Conservation (phyloP, 2,888 invertebrate species). For the Andrena fulva region DNA sequence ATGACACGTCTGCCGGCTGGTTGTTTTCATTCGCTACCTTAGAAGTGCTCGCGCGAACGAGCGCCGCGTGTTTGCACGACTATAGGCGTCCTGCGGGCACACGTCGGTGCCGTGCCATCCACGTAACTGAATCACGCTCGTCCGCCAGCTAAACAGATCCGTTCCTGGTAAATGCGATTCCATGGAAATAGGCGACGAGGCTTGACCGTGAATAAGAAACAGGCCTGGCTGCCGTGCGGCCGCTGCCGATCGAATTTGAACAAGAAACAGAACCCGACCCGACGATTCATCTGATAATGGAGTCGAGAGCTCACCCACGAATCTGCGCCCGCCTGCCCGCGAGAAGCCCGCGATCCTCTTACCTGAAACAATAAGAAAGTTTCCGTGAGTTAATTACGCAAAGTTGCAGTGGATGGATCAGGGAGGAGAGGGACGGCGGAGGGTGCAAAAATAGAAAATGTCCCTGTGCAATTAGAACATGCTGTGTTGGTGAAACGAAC, state of each 20-base stretch:
- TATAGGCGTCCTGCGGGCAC: constrained; percentile 28
- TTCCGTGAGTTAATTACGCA: constrained; percentile 14
- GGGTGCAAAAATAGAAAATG: not conserved
- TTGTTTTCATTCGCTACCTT: constrained; percentile 65
- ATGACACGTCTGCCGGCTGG: constrained; percentile 61
- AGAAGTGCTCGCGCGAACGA: constrained; percentile 36
- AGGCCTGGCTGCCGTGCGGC: not conserved
- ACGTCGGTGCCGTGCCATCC: constrained; percentile 49
- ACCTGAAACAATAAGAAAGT: constrained; percentile 60
- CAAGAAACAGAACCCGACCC: not conserved
- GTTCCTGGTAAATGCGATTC: constrained; percentile 63
- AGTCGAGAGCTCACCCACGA: constrained; percentile 18
- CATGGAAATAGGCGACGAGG: constrained; percentile 41
- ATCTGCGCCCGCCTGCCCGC: not conserved
- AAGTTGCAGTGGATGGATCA: not conserved
- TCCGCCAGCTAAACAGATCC: constrained; percentile 59
- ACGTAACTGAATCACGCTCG: constrained; percentile 66
- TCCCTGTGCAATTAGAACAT: not conserved
- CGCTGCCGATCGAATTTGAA: not conserved
- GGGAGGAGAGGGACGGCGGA: no score
- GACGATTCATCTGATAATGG: not conserved
- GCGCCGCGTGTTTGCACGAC: constrained; percentile 61
- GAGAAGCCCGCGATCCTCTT: constrained; percentile 24
- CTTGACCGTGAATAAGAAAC: constrained; percentile 40
- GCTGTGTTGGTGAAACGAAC: not conserved